Evolutionary conservation across 2,797 vertebrate genomes (phyloP).

Genomic region (Tapera naevia): DNA sequence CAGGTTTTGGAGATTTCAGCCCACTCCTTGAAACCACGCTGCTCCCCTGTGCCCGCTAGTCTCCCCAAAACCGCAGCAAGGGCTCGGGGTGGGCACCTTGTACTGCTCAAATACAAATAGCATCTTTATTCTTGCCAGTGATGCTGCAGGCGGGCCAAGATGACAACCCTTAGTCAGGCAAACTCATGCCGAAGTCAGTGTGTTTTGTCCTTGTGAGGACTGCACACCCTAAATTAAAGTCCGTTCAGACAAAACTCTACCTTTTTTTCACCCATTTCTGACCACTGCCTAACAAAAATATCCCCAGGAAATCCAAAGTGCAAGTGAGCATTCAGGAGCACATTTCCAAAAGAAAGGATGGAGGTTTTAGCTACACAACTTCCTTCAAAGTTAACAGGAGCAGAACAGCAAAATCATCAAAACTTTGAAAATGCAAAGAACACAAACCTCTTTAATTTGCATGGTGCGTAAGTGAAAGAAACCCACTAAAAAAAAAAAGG

Average conservation of each 20-base stretch:
- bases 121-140: not conserved
- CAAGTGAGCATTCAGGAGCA: fast-evolving
- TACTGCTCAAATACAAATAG: not conserved
- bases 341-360: not conserved
- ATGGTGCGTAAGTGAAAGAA: not conserved
- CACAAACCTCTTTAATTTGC: not conserved
- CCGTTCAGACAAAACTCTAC: not conserved
- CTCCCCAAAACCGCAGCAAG: not conserved
- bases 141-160: not conserved
- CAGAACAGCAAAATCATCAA: not conserved
- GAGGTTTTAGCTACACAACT: not conserved
- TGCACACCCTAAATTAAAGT: not conserved
- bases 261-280: fast-evolving
- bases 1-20: not conserved
- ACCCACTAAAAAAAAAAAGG: fast-evolving
- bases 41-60: not conserved
- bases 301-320: not conserved
- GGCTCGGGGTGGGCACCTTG: fast-evolving
- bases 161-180: not conserved
- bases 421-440: not conserved
- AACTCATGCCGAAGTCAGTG: not conserved
- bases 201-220: fast-evolving
- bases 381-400: not conserved
- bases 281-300: not conserved
- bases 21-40: not conserved